These are phyloP conservation scores for Drosophila koepferae DNA, from an alignment of 2,888 invertebrate species.

Conservation along the genomic window DNA sequence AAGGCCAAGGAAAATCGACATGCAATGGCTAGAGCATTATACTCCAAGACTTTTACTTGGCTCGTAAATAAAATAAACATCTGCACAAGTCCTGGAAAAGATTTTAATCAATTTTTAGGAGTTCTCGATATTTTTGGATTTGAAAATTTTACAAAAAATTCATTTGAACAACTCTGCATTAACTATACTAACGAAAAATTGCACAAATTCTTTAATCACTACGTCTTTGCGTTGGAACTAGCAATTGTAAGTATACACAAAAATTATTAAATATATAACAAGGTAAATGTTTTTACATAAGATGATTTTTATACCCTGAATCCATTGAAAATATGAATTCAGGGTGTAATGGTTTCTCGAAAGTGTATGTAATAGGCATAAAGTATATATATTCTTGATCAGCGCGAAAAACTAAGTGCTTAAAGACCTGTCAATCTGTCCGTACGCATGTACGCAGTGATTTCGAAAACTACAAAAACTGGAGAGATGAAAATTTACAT, in stretches of 20 bases:
- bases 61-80: slow-evolving; percentile 96
- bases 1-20: slow-evolving; percentile 94
- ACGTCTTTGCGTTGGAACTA: slow-evolving; percentile 97
- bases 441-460: too few species aligned
- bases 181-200: slow-evolving; percentile 97
- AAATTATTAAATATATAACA: not conserved
- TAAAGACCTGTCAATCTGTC: too few species aligned
- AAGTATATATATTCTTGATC: too few species aligned
- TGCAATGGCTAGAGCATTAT: slow-evolving; percentile 96
- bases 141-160: slow-evolving; percentile 96
- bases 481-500: too few species aligned
- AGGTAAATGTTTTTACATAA: too few species aligned
- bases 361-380: too few species aligned
- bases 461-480: too few species aligned
- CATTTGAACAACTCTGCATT: slow-evolving; percentile 96
- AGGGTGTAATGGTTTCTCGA: too few species aligned
- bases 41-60: slow-evolving; percentile 96
- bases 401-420: too few species aligned
- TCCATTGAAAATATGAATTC: too few species aligned
- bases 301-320: too few species aligned
- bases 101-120: slow-evolving; percentile 91
- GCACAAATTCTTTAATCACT: slow-evolving; percentile 98
- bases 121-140: slow-evolving; percentile 97
- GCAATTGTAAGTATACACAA: slow-evolving; percentile 90
- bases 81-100: slow-evolving; percentile 95